Base-by-base conservation (phyloP, 2,888 invertebrate genomes). In the Xestoiulus laeticollis region DNA sequence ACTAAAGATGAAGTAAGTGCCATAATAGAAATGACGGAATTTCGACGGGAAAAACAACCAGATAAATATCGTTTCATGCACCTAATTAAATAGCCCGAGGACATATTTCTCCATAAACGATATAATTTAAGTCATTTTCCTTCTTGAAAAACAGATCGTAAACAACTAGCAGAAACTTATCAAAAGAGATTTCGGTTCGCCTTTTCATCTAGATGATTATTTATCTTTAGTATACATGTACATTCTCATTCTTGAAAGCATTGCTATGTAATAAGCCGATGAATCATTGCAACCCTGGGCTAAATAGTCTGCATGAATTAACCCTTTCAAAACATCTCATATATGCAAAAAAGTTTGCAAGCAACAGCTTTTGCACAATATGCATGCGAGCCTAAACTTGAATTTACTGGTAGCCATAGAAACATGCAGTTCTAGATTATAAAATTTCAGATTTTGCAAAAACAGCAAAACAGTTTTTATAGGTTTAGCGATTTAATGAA, bases 391-490 rank as follows among this genome's bases (percentile, higher is more conserved):
- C 10, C 26, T 68, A 68, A 26, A 12, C 68, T 12, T 10, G 10
- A 12, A 10, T 26, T 26, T 26, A 68, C n/a, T 68, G 68, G 26
- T 48, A 14, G 22, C 59, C 59, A 59, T 59, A 22, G n/a, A n/a
- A n/a, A 22, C 22, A 43, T 8, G 43, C 43, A 59, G 59, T 59
- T n/a, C 6, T 5, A 22, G n/a, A n/a, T 22, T 8, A 59, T 59
- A 59, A 59, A 22, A 59, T 68, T 68, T 19, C 12, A 30, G 68
- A 26, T 68, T 68, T 26, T 68, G 68, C 68, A 26, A 68, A 26
- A 68, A 68, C 68, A 68, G 68, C 68, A 68, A 68, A 10, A n/a
- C 68, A 68, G 68, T 68, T 68, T n/a, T 68, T 68, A 68, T 68
- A 68, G 68, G 68, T 14, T 68, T 26, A 68, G 68, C 68, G 68